These are phyloP conservation scores for Leptonema lineaticorne DNA, from an alignment of 1,140 invertebrate genomes.

Conservation along the genomic window DNA sequence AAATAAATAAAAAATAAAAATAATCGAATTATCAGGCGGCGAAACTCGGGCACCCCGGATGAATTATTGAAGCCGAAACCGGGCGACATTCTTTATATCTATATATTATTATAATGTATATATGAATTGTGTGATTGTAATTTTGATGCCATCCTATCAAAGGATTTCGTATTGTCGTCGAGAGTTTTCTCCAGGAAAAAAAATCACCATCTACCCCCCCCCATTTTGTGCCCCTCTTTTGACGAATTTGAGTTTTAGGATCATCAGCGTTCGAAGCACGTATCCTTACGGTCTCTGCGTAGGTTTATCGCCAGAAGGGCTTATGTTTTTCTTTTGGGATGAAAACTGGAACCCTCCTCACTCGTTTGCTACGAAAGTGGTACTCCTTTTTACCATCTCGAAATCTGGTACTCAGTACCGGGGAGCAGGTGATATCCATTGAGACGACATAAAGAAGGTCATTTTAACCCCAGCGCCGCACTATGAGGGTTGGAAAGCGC, in stretches of 20 bases:
- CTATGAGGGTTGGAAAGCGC: slow-evolving; percentile 34
- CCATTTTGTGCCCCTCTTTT: too few species aligned
- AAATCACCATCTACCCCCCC: too few species aligned
- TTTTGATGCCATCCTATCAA: slow-evolving; percentile 34
- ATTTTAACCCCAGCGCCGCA: slow-evolving; percentile 34
- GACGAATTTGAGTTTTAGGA: not conserved
- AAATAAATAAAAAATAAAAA: too few species aligned
- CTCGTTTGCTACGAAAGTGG: slow-evolving; percentile 34
- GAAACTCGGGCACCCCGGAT: slow-evolving; percentile 1
- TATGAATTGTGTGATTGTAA: slow-evolving; percentile 34
- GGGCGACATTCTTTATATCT: slow-evolving; percentile 6
- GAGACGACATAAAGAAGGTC: slow-evolving; percentile 41
- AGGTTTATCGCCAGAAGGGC: slow-evolving; percentile 33
- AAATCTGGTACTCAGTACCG: slow-evolving; percentile 19
- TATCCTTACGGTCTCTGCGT: slow-evolving; percentile 28
- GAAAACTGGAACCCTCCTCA: too few species aligned
- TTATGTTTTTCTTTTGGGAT: slow-evolving; percentile 34
- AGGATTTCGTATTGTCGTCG: slow-evolving; percentile 31
- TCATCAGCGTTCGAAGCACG: slow-evolving; percentile 37
- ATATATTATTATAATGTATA: too few species aligned
- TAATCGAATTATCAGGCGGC: slow-evolving; percentile 8
- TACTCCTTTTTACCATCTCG: slow-evolving; percentile 8
- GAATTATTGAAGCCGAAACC: slow-evolving; percentile 33
- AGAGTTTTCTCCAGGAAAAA: not conserved
- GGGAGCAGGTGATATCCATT: slow-evolving; percentile 40